Evolutionary conservation across 2,113 vertebrate genomes (phyloP).

Genomic region (Ploceus nigricollis): DNA sequence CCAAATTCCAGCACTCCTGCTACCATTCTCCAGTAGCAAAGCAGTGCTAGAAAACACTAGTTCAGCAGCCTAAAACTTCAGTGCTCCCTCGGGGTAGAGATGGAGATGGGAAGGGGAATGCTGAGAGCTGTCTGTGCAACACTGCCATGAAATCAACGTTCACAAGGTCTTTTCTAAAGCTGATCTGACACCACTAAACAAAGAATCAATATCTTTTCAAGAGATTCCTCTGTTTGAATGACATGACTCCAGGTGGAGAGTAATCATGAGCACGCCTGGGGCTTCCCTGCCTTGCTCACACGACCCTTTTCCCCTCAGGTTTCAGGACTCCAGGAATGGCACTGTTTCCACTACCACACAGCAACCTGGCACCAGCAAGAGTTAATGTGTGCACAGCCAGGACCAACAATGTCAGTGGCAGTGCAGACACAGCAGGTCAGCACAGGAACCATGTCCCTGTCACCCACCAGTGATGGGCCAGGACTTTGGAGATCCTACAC

Average conservation of each 20-base stretch:
- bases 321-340: fast-evolving
- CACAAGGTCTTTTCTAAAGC: not conserved
- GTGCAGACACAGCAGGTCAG: not conserved
- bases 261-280: not conserved
- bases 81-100: not conserved
- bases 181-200: not conserved
- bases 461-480: fast-evolving
- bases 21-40: not conserved
- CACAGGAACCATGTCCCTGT: not conserved
- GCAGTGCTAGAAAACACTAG: not conserved
- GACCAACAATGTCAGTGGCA: not conserved
- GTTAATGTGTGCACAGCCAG: fast-evolving
- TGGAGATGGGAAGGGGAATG: not conserved
- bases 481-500: not conserved
- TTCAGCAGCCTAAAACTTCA: not conserved
- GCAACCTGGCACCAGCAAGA: not conserved
- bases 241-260: fast-evolving
- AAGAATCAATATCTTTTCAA: not conserved
- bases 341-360: fast-evolving
- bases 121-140: fast-evolving
- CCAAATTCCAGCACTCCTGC: not conserved
- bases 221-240: not conserved
- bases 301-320: fast-evolving
- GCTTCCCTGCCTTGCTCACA: not conserved
- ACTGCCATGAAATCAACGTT: fast-evolving